Evolutionary conservation across 1,140 invertebrate genomes (phyloP).

Genomic region (Leptinotarsa lineolata): DNA sequence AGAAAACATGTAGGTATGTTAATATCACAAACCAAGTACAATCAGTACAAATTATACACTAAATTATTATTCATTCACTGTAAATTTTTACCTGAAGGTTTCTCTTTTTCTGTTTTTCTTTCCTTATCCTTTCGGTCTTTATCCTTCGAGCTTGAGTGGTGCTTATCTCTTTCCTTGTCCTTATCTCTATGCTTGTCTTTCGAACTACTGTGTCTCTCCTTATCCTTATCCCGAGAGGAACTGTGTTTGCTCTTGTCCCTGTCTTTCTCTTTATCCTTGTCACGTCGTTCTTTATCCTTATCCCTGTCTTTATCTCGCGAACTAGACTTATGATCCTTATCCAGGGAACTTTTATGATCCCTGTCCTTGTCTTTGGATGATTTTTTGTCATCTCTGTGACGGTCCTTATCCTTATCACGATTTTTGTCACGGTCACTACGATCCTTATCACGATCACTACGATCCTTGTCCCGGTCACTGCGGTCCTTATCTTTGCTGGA

Average conservation of each 20-base stretch:
- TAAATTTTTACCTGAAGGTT: conserved; percentile 32
- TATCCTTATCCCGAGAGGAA: conserved; percentile 60
- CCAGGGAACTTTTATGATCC: conserved; percentile 50
- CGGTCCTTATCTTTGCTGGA: conserved; percentile 63
- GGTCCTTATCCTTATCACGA: conserved; percentile 45
- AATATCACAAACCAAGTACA: too few relatives aligned
- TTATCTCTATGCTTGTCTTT: conserved; percentile 56
- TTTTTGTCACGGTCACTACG: conserved; percentile 56
- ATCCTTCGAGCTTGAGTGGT: conserved; percentile 57
- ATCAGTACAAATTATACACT: neutral
- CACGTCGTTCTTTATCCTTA: conserved; percentile 53
- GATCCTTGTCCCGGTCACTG: conserved; percentile 54
- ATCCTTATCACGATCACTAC: conserved; percentile 48
- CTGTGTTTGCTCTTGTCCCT: conserved; percentile 60
- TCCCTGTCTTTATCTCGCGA: conserved; percentile 29
- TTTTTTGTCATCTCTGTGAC: conserved; percentile 57
- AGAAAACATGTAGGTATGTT: too few relatives aligned
- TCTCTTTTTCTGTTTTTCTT: conserved; percentile 34
- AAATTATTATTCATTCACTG: neutral
- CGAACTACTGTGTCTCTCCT: conserved; percentile 64
- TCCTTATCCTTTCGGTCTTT: conserved; percentile 58
- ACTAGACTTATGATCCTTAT: conserved; percentile 57
- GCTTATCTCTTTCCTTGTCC: conserved; percentile 47
- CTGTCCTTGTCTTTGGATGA: conserved; percentile 56
- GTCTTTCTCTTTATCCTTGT: conserved; percentile 61